Percentiles rank a stretch among this genome's conserved stretches.
These are phyloP conservation scores for Gastrophryne carolinensis DNA, from an alignment of 2,797 vertebrate species.

Conservation along the genomic window DNA sequence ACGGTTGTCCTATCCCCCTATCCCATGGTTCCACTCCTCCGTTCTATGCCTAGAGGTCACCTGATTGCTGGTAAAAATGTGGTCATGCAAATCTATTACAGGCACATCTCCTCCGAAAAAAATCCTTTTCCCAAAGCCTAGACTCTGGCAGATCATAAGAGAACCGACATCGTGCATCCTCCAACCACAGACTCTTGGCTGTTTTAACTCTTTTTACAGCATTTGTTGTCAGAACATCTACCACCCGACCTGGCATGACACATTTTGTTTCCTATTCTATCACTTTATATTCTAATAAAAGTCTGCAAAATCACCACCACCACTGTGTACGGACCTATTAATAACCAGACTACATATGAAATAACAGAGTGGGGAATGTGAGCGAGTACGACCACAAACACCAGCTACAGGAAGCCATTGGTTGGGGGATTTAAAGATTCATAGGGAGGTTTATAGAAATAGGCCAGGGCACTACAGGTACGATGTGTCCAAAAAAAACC, in stretches of 20 bases:
- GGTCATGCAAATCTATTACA: neutral
- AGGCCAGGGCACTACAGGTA: neutral
- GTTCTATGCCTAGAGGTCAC: too few relatives aligned
- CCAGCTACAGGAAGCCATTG: slow-evolving; percentile 15
- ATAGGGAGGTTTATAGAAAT: neutral
- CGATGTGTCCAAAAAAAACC: neutral
- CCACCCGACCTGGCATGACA: neutral
- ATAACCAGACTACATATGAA: slow-evolving; percentile 35
- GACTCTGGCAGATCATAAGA: slow-evolving; percentile 37
- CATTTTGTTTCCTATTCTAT: neutral
- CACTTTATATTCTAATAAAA: slow-evolving; percentile 19
- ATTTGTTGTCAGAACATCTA: slow-evolving; percentile 7
- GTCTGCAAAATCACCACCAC: slow-evolving; percentile 13
- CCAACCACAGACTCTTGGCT: slow-evolving; percentile 40
- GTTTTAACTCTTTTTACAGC: slow-evolving; percentile 32
- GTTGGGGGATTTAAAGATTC: neutral
- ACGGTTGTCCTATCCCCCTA: too few relatives aligned
- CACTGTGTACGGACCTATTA: slow-evolving; percentile 20
- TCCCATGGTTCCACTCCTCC: too few relatives aligned
- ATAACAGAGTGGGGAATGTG: slow-evolving; percentile 42
- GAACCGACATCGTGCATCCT: slow-evolving; percentile 6
- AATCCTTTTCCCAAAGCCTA: slow-evolving; percentile 7
- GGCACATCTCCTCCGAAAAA: neutral
- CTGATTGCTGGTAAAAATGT: neutral
- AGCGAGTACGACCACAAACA: slow-evolving; percentile 30